Percentiles rank a stretch among this genome's conserved stretches.
Conservation (phyloP, 1,140 invertebrate genomes). For the Choristoneura fumiferana region DNA sequence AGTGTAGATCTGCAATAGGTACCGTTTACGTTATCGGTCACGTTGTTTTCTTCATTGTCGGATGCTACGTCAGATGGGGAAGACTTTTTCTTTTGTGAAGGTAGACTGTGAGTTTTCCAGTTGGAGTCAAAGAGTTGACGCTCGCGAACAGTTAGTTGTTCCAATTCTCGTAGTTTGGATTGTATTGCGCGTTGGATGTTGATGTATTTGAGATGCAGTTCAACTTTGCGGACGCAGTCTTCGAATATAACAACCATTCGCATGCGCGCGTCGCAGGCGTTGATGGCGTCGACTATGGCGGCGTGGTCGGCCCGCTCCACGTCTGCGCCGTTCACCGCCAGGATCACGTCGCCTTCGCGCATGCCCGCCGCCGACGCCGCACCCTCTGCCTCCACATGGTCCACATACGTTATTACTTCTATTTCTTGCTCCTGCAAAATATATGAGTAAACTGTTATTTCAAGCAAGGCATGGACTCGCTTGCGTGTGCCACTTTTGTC, state of each 20-base stretch:
- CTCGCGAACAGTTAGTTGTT: constrained; percentile 89
- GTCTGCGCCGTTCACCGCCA: constrained; percentile 95
- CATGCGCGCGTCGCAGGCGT: constrained; percentile 93
- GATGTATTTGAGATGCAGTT: constrained; percentile 94
- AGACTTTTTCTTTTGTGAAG: constrained; percentile 87
- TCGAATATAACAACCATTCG: constrained; percentile 97
- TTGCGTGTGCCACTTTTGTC: too few species aligned
- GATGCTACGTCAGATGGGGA: constrained; percentile 73
- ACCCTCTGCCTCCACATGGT: constrained; percentile 95
- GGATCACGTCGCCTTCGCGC: constrained; percentile 95
- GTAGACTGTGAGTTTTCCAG: constrained; percentile 92
- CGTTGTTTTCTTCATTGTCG: constrained; percentile 56
- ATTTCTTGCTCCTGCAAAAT: constrained; percentile 82
- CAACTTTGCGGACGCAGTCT: constrained; percentile 95
- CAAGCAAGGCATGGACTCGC: too few species aligned
- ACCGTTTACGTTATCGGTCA: constrained; percentile 57
- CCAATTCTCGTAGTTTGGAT: constrained; percentile 91
- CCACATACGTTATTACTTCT: constrained; percentile 97
- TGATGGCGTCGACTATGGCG: constrained; percentile 93
- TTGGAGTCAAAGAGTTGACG: constrained; percentile 89
- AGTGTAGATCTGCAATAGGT: constrained; percentile 82
- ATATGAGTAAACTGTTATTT: constrained; percentile 14
- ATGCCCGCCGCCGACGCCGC: constrained; percentile 94
- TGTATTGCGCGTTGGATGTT: constrained; percentile 91
- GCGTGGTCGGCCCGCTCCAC: constrained; percentile 96